phyloP scores from a whole-genome alignment of 2,888 invertebrate species.

The Chydorus sphaericus region DNA sequence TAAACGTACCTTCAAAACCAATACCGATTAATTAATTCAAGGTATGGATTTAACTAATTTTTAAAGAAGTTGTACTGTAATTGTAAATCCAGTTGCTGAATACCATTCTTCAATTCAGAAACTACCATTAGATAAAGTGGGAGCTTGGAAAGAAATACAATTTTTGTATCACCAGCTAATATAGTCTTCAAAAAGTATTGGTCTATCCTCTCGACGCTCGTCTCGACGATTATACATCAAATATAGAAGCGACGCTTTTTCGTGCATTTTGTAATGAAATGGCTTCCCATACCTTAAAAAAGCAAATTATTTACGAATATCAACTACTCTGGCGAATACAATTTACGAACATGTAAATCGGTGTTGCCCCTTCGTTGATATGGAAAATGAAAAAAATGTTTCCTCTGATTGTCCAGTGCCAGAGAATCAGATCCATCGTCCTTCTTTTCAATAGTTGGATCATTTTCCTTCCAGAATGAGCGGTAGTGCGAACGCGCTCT shows the following conservation, averaged over 20 bases:
- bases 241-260: slow-evolving; percentile 88
- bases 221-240: slow-evolving; percentile 86
- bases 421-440: slow-evolving; percentile 21
- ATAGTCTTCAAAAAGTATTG: slow-evolving; percentile 73
- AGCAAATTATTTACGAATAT: neutral
- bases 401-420: slow-evolving; percentile 63
- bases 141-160: slow-evolving; percentile 79
- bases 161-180: slow-evolving; percentile 66
- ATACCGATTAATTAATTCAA: neutral
- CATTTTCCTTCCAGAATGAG: neutral
- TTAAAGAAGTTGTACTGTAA: slow-evolving; percentile 5
- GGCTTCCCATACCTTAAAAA: slow-evolving; percentile 61
- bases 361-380: slow-evolving; percentile 91
- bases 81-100: slow-evolving; percentile 60
- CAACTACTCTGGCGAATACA: slow-evolving; percentile 16
- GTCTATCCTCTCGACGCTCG: slow-evolving; percentile 70
- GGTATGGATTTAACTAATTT: neutral
- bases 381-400: slow-evolving; percentile 90
- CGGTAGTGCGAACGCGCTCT: no score
- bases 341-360: slow-evolving; percentile 72
- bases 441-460: neutral
- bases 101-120: slow-evolving; percentile 60
- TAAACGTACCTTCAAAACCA: slow-evolving; percentile 68
- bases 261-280: no score
- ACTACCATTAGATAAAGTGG: slow-evolving; percentile 84